phyloP scores from a whole-genome alignment of 2,888 invertebrate species.

The Choreutis nemorana region DNA sequence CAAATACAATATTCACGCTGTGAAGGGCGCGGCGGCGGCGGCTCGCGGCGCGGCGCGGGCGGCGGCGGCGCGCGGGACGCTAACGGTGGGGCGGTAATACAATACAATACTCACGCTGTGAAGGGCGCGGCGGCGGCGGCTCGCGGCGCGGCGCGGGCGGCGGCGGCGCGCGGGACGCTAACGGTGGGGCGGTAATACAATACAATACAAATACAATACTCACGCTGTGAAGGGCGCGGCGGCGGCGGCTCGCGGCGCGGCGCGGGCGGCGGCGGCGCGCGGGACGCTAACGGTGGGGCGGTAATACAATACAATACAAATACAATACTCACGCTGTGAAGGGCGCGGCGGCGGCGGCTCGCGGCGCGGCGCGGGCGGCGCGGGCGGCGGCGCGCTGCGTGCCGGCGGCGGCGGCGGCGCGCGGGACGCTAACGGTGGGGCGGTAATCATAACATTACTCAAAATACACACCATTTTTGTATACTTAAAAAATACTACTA shows the following conservation, averaged over 20 bases:
- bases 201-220: too few relatives aligned
- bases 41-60: conserved; percentile 65
- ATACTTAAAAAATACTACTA: too few relatives aligned
- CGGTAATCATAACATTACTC: too few relatives aligned
- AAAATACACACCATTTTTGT: too few relatives aligned
- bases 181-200: too few relatives aligned
- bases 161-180: too few relatives aligned
- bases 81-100: conserved; percentile 9
- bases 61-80: conserved; percentile 65
- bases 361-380: conserved; percentile 40
- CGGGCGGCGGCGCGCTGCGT: conserved; percentile 21
- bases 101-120: background rate
- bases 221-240: conserved; percentile 20
- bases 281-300: conserved; percentile 38
- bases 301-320: background rate
- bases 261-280: conserved; percentile 54
- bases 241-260: conserved; percentile 22
- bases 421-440: conserved; percentile 70
- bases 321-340: conserved; percentile 46
- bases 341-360: conserved; percentile 53
- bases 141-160: conserved; percentile 43
- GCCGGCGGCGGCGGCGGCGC: conserved; percentile 49
- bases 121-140: background rate
- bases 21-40: conserved; percentile 43
- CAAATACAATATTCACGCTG: too few relatives aligned